Percentiles rank a stretch among this genome's conserved stretches.
Conservation (phyloP, 1,140 invertebrate genomes). For the Euschistus heros region DNA sequence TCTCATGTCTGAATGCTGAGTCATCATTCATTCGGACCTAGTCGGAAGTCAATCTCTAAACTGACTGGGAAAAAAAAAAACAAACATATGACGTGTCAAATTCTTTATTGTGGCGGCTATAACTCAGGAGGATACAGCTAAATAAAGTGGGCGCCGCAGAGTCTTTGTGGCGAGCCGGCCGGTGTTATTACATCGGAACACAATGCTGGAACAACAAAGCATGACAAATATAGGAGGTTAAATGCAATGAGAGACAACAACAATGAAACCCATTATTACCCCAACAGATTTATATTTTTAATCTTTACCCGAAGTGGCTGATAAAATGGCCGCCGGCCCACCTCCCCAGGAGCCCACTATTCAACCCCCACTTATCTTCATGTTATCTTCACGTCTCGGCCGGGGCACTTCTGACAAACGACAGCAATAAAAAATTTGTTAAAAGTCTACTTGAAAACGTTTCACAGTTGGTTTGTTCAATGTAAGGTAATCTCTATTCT, state of each 20-base stretch:
- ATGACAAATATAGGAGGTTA: constrained; percentile 19
- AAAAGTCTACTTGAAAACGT: too few relatives aligned
- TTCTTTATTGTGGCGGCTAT: constrained; percentile 5
- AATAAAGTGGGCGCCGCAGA: neutral
- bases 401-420: too few relatives aligned
- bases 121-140: constrained; percentile 13
- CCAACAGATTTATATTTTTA: constrained; percentile 22
- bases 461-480: too few relatives aligned
- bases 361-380: neutral
- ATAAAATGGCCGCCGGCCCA: constrained; percentile 1
- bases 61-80: too few relatives aligned
- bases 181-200: constrained; percentile 17
- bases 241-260: constrained; percentile 21
- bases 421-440: too few relatives aligned
- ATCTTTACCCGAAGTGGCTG: constrained; percentile 10
- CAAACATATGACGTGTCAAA: neutral
- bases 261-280: constrained; percentile 19
- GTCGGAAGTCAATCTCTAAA: too few relatives aligned
- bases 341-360: neutral
- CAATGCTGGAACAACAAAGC: constrained; percentile 19
- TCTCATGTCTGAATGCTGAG: too few relatives aligned
- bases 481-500: too few relatives aligned
- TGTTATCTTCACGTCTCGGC: neutral
- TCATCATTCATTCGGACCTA: too few relatives aligned
- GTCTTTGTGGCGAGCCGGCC: constrained; percentile 3